Evolutionary conservation across 1,140 invertebrate species (phyloP).

Genomic region (Lepidurus packardi): DNA sequence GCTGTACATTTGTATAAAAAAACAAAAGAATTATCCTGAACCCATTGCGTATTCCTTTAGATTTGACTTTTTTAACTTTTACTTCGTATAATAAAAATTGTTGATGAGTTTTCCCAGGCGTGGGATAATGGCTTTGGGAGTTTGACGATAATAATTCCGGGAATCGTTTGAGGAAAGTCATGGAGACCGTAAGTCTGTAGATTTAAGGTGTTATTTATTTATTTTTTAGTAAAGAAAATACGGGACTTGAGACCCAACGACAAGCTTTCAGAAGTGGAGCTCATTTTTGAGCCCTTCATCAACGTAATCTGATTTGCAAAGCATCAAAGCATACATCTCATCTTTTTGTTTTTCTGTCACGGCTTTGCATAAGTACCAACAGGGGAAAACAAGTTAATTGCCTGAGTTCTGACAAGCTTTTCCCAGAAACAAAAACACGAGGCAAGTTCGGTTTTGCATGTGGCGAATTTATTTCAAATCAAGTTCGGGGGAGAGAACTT

Average conservation of each 20-base stretch:
- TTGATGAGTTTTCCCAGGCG: not conserved
- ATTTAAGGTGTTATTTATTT: no score
- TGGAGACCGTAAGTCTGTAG: no score
- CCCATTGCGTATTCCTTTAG: not conserved
- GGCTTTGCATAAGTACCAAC: not conserved
- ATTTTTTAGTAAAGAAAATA: not conserved
- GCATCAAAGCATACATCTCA: not conserved
- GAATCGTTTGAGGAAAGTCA: not conserved
- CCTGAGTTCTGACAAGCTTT: not conserved
- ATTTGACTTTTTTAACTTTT: not conserved
- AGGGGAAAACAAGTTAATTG: not conserved
- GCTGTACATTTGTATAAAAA: conserved; percentile 22
- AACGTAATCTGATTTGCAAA: not conserved
- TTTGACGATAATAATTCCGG: not conserved
- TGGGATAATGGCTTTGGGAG: not conserved
- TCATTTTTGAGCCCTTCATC: not conserved
- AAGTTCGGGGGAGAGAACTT: no score
- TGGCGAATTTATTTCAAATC: no score
- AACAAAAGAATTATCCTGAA: not conserved
- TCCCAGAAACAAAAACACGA: not conserved
- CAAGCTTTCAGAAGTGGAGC: not conserved
- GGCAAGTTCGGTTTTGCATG: not conserved
- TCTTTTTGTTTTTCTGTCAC: not conserved
- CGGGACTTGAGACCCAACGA: not conserved
- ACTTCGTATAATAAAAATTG: not conserved